Base-by-base conservation (phyloP, 1,140 invertebrate species). In the Drosophila azteca region DNA sequence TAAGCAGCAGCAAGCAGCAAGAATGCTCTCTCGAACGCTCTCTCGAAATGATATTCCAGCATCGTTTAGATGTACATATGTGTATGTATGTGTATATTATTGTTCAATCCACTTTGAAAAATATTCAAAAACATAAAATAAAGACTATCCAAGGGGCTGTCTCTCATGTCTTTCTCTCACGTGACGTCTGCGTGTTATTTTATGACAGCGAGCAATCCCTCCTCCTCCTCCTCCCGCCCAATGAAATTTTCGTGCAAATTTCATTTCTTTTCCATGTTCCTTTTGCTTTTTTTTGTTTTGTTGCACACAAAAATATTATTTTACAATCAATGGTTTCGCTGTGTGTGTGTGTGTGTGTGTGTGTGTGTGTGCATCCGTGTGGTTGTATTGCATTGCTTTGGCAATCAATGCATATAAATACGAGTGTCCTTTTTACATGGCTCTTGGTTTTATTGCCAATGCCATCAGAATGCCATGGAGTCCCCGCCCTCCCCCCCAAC, bases 341-440 rank as follows among this genome's bases (percentile, higher is more conserved):
- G 66, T 60, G 49, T 46, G 50, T 17, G 54, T 59, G 61, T 41
- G 61, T 55, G 26, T n/a, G n/a, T n/a, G n/a, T 39, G 66, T 60
- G 49, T 46, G 50, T 17, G 54, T 59, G 61, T 41, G 61, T 55
- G 26, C 44, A 51, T 15, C 48, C 39, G 48, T 67, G 69, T 72
- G 57, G 63, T 61, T 87, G 78, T 68, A 49, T 63, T 82, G 83
- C 82, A 85, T 59, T 85, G 82, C 82, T 85, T 88, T 87, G 83
- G 82, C 82, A 85, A 85, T 85, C 82, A 85, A 85, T 79, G 82
- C 82, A 85, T 85, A 85, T 85, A 85, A 82, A 85, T 88, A 88
- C 79, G 82, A 88, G 82, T 85, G 83, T 85, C 78, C 82, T 82
- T 85, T 85, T 85, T 85, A 82, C 82, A 85, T 88, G 83, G 69